Conservation (phyloP, 2,888 invertebrate species). For the Dugesia japonica region DNA sequence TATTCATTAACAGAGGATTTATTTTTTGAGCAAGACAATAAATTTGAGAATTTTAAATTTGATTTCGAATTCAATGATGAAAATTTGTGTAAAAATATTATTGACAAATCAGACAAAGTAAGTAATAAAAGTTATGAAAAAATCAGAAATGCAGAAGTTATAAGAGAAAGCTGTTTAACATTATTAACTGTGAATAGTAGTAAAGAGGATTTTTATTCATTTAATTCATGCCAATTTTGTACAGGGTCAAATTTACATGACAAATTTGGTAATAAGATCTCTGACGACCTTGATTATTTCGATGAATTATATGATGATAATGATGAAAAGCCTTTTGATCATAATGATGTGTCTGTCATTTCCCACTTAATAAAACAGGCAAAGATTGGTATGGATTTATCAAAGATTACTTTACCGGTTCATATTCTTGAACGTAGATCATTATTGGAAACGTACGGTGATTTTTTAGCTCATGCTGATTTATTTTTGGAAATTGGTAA, state of each 20-base stretch:
- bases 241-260: background rate
- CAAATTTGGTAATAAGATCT: background rate
- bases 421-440: conserved; percentile 93
- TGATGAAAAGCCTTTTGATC: background rate
- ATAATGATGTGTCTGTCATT: conserved; percentile 59
- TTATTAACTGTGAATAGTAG: background rate
- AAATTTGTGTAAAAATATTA: too few species aligned
- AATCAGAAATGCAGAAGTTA: background rate
- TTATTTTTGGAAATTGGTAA: conserved; percentile 51
- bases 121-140: background rate
- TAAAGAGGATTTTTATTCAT: background rate
- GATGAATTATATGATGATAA: background rate
- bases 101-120: background rate
- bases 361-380: conserved; percentile 77
- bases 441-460: conserved; percentile 95
- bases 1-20: background rate
- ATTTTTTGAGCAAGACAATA: background rate
- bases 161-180: too few species aligned
- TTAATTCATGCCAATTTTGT: background rate
- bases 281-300: background rate
- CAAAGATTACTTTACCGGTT: conserved; percentile 90
- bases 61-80: too few species aligned
- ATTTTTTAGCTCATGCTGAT: conserved; percentile 97
- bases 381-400: conserved; percentile 97
- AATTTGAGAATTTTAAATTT: too few species aligned